Evolutionary conservation across 2,797 vertebrate genomes (phyloP).

Genomic region (Aphelocoma californica): DNA sequence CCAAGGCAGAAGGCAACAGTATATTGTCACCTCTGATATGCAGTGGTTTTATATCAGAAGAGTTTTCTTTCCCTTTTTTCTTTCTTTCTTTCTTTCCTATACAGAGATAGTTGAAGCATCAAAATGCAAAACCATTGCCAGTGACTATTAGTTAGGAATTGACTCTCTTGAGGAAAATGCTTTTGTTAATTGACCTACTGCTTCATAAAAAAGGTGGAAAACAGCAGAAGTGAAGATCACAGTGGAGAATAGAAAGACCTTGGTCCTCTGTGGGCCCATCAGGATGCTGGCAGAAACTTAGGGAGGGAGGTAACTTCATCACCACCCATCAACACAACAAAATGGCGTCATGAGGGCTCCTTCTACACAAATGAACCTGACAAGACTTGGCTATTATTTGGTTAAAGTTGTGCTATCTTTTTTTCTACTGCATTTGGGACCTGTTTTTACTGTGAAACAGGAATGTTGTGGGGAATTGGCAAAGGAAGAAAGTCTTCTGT

Average conservation of each 20-base stretch:
- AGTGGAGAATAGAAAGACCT: background rate
- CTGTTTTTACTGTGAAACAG: background rate
- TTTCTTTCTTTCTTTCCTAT: background rate
- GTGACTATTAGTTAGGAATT: background rate
- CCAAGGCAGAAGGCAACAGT: background rate
- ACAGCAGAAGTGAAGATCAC: background rate
- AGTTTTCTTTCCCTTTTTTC: background rate
- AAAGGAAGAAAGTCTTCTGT: background rate
- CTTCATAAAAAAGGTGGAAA: background rate
- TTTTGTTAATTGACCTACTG: background rate
- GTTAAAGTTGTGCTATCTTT: background rate
- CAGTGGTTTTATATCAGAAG: background rate
- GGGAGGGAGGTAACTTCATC: background rate
- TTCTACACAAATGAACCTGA: background rate
- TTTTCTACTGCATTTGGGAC: background rate
- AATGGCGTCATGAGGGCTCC: background rate
- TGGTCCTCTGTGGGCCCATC: background rate
- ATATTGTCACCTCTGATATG: background rate
- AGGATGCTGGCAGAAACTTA: background rate
- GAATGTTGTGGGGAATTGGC: background rate
- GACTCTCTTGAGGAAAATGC: background rate
- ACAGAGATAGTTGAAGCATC: background rate
- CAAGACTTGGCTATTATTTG: background rate
- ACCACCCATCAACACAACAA: background rate
- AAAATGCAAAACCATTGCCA: background rate